These are phyloP conservation scores for Pangasius mekongensis DNA, from an alignment of 2,797 vertebrate genomes.

Conservation along the genomic window DNA sequence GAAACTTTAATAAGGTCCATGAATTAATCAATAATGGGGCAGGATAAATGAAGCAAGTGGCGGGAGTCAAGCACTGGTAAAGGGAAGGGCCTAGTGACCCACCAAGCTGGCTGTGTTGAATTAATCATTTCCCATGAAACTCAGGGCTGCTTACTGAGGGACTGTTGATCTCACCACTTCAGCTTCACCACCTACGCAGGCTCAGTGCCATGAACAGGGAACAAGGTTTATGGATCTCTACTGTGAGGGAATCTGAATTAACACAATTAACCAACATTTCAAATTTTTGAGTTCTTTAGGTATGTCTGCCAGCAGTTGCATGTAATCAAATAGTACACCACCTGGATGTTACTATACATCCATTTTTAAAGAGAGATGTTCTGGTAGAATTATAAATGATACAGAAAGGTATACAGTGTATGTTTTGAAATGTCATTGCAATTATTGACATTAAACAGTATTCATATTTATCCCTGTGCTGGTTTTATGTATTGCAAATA, in stretches of 20 bases:
- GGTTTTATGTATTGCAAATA: not conserved
- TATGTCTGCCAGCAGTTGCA: constrained; percentile 14
- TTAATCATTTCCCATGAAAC: constrained; percentile 74
- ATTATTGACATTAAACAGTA: not conserved
- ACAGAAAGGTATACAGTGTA: not conserved
- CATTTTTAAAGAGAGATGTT: not conserved
- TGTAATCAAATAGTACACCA: not conserved
- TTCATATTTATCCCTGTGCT: not conserved
- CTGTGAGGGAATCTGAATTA: constrained; percentile 55
- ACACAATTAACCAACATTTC: constrained; percentile 54
- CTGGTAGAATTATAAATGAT: not conserved
- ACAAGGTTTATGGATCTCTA: constrained; percentile 60
- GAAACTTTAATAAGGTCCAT: constrained; percentile 75
- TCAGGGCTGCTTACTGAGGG: constrained; percentile 57
- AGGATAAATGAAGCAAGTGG: constrained; percentile 65
- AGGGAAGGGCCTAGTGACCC: constrained; percentile 62
- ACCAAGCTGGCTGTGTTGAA: constrained; percentile 68
- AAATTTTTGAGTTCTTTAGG: constrained; percentile 58
- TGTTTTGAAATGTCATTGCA: not conserved
- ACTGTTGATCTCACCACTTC: constrained; percentile 51
- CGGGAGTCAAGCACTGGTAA: constrained; percentile 64
- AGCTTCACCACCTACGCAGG: constrained; percentile 45
- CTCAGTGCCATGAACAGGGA: constrained; percentile 51
- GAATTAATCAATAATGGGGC: constrained; percentile 76
- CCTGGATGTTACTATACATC: not conserved